These are phyloP conservation scores for Tetrapedia diversipes DNA, from an alignment of 2,888 invertebrate genomes.

Conservation along the genomic window DNA sequence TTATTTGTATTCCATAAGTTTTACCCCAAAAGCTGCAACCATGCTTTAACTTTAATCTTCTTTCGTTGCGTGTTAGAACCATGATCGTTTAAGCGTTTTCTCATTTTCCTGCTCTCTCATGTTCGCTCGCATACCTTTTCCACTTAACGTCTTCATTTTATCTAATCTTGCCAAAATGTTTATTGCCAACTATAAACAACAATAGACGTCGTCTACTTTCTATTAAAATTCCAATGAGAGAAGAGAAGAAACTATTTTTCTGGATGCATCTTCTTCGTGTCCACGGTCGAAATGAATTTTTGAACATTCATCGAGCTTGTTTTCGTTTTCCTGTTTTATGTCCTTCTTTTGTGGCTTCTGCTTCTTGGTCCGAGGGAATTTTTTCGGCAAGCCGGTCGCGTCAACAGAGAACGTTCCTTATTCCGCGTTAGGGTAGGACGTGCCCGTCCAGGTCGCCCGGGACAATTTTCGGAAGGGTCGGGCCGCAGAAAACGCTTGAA, in stretches of 20 bases:
- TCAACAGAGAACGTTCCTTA: constrained; percentile 24
- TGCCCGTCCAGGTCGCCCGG: constrained; percentile 42
- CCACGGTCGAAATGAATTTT: too few species aligned
- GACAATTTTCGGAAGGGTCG: constrained; percentile 68
- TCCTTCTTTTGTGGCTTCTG: too few species aligned
- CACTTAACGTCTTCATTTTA: background rate
- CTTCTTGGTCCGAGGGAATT: background rate
- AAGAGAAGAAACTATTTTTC: too few species aligned
- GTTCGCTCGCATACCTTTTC: background rate
- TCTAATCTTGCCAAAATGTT: too few species aligned
- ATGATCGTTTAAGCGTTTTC: too few species aligned
- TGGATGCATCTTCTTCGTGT: too few species aligned
- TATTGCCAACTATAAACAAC: too few species aligned
- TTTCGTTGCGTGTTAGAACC: too few species aligned
- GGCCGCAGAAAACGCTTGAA: constrained; percentile 69
- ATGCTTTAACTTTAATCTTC: too few species aligned
- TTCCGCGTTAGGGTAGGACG: constrained; percentile 50
- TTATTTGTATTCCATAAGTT: too few species aligned
- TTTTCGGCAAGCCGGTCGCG: background rate
- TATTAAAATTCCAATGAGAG: background rate
- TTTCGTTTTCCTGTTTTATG: too few species aligned
- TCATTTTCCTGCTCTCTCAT: background rate
- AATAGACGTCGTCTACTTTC: background rate
- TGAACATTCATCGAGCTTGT: too few species aligned
- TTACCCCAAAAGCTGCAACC: background rate